A percentile compares a stretch with the other conserved stretches of the same genome.
phyloP scores from a whole-genome alignment of 2,797 vertebrate species.

The Enteromius unitaeniatus region DNA sequence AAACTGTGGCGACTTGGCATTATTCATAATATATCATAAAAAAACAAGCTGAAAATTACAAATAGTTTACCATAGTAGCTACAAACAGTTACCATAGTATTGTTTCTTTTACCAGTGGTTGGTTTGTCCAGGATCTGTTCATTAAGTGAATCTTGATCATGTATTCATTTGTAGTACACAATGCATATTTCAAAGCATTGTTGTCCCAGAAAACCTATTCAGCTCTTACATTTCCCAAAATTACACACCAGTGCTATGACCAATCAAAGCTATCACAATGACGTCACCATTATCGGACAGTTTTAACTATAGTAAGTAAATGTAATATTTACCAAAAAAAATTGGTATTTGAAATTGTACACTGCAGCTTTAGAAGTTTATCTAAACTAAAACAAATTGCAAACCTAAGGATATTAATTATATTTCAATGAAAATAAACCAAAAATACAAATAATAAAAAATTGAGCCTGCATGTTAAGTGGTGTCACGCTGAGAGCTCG shows the following conservation, averaged over 20 bases:
- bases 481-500: too few species aligned
- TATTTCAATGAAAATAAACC: not conserved
- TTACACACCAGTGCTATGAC: not conserved
- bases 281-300: not conserved
- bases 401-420: not conserved
- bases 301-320: constrained; percentile 1
- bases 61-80: too few species aligned
- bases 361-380: not conserved
- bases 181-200: not conserved
- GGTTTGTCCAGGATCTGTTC: not conserved
- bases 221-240: not conserved
- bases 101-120: not conserved
- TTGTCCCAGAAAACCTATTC: not conserved
- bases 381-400: not conserved
- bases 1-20: not conserved
- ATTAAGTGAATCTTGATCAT: not conserved
- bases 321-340: not conserved
- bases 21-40: not conserved
- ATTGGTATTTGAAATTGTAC: not conserved
- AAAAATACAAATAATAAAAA: not conserved
- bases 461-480: not conserved
- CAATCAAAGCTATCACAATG: not conserved
- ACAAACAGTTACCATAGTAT: not conserved
- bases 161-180: not conserved
- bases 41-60: not conserved